phyloP scores from a whole-genome alignment of 2,888 invertebrate species.

The Andrena hattorfiana region DNA sequence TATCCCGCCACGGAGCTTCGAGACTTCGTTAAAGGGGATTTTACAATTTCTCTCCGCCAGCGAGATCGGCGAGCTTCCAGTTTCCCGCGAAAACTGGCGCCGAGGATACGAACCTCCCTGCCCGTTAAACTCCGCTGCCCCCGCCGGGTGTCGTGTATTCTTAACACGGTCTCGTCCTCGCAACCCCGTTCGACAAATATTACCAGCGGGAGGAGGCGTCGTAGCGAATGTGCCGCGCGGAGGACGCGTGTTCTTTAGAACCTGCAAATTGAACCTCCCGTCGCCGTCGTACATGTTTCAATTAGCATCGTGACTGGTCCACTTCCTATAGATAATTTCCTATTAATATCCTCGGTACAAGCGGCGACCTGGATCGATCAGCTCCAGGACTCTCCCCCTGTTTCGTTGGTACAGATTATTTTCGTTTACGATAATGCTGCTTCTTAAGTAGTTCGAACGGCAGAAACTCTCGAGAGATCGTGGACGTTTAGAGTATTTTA shows the following conservation, averaged over 20 bases:
- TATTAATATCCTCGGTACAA: slow-evolving; percentile 70
- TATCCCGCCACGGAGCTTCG: slow-evolving; percentile 41
- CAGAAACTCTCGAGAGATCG: no score
- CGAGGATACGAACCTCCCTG: slow-evolving; percentile 15
- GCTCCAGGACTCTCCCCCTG: slow-evolving; percentile 62
- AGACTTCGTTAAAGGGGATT: slow-evolving; percentile 61
- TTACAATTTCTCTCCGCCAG: slow-evolving; percentile 52
- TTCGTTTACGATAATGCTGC: slow-evolving; percentile 24
- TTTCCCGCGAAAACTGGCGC: slow-evolving; percentile 29
- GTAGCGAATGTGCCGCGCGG: neutral
- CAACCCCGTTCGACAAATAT: slow-evolving; percentile 20
- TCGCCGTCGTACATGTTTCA: slow-evolving; percentile 52
- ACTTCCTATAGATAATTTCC: slow-evolving; percentile 71
- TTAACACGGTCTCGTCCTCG: slow-evolving; percentile 17
- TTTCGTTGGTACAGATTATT: slow-evolving; percentile 43
- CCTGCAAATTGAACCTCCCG: slow-evolving; percentile 46
- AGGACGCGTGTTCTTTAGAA: slow-evolving; percentile 26
- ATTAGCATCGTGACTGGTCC: slow-evolving; percentile 64
- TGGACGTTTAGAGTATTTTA: neutral
- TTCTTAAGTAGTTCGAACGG: no score
- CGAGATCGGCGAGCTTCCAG: slow-evolving; percentile 33
- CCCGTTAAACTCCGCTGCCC: slow-evolving; percentile 1
- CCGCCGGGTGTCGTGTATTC: slow-evolving; percentile 32
- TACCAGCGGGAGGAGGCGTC: slow-evolving; percentile 1
- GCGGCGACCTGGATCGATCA: slow-evolving; percentile 69